These are phyloP conservation scores for Chrysogorgia sp. DNA, from an alignment of 92 coral and sea anemone genomes.

Conservation along the genomic window DNA sequence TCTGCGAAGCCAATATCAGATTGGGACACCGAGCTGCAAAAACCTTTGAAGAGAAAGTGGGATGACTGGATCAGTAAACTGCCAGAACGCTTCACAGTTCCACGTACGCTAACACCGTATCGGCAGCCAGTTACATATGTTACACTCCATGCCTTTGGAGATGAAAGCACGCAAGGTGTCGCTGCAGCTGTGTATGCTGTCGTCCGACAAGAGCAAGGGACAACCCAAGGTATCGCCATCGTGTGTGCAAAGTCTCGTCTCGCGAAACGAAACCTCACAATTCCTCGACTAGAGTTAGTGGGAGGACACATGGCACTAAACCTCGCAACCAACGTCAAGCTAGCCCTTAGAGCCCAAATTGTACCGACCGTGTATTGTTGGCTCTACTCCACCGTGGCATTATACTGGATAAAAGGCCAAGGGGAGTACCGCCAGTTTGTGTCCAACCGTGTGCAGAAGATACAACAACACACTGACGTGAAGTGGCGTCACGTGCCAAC, in stretches of 20 bases:
- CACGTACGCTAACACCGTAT: not conserved
- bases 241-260: not conserved
- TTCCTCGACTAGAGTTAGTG: not conserved
- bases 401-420: no score
- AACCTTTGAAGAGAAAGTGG: not conserved
- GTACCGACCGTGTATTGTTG: not conserved
- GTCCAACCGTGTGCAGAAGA: not conserved
- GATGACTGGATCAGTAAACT: not conserved
- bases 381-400: not conserved
- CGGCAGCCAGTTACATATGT: not conserved
- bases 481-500: not conserved
- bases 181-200: no score
- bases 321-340: not conserved
- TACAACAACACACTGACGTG: not conserved
- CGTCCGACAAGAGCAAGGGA: not conserved
- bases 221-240: not conserved
- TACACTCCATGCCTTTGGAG: no score
- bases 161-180: no score
- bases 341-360: not conserved
- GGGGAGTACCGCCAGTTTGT: no score
- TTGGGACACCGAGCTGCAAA: constrained; percentile 23
- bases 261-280: not conserved
- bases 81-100: not conserved
- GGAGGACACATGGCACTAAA: not conserved
- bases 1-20: constrained; percentile 9